These are phyloP conservation scores for Scrobipalpa costella DNA, from an alignment of 2,888 invertebrate species.

Conservation along the genomic window DNA sequence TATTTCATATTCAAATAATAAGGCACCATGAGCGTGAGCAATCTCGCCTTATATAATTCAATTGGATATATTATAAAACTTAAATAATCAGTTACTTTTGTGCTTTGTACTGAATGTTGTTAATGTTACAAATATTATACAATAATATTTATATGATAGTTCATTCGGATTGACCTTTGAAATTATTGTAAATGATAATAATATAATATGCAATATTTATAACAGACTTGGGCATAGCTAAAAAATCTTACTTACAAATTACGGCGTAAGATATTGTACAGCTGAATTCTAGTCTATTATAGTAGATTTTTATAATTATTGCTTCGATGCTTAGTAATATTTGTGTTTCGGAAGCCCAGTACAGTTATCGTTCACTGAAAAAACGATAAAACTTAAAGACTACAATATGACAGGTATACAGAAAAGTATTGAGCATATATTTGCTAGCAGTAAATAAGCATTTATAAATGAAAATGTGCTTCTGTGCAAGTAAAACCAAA, in stretches of 20 bases:
- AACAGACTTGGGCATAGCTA: neutral
- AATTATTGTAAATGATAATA: neutral
- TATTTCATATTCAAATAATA: slow-evolving; percentile 44
- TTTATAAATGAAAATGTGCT: slow-evolving; percentile 19
- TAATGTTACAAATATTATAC: slow-evolving; percentile 45
- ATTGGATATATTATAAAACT: slow-evolving; percentile 26
- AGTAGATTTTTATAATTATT: neutral
- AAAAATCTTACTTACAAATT: neutral
- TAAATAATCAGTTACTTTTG: slow-evolving; percentile 41
- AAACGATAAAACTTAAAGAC: slow-evolving; percentile 19
- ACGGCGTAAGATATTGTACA: neutral
- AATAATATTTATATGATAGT: slow-evolving; percentile 37
- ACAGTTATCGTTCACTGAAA: slow-evolving; percentile 21
- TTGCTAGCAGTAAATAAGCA: slow-evolving; percentile 3
- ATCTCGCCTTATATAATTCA: slow-evolving; percentile 41
- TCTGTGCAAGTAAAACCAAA: slow-evolving; percentile 19
- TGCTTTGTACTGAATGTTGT: slow-evolving; percentile 59
- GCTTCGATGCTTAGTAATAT: slow-evolving; percentile 11
- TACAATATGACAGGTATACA: slow-evolving; percentile 20
- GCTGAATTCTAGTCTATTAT: neutral
- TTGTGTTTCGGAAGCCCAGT: slow-evolving; percentile 22
- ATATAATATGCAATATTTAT: neutral
- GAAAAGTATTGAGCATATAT: slow-evolving; percentile 27
- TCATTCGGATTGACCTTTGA: neutral
- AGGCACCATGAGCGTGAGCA: slow-evolving; percentile 61